These are phyloP conservation scores for Sardina pilchardus DNA, from an alignment of 2,113 vertebrate genomes.

Conservation along the genomic window DNA sequence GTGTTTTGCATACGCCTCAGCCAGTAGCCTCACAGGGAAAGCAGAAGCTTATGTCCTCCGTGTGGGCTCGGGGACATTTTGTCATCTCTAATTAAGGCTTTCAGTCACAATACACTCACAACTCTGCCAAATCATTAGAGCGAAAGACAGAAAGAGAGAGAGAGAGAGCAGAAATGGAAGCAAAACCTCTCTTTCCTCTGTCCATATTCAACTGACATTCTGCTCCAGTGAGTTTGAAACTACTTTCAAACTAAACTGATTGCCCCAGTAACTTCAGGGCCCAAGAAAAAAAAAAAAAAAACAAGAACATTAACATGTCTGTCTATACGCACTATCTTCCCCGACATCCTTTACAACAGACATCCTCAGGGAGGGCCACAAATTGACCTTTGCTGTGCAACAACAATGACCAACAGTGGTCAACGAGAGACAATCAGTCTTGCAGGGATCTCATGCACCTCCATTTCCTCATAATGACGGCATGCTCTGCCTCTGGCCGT, in stretches of 20 bases:
- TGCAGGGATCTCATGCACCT: slow-evolving; percentile 41
- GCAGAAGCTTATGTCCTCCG: not conserved
- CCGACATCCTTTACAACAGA: slow-evolving; percentile 10
- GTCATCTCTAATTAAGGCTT: slow-evolving; percentile 2
- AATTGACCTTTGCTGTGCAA: slow-evolving; percentile 31
- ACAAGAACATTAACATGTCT: not conserved
- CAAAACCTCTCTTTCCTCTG: not conserved
- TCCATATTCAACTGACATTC: slow-evolving; percentile 5
- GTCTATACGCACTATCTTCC: not conserved
- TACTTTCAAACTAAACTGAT: not conserved
- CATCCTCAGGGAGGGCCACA: slow-evolving; percentile 22
- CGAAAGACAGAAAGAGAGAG: slow-evolving; percentile 19
- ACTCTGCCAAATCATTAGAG: slow-evolving; percentile 38
- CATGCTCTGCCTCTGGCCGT: not conserved
- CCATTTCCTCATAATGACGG: slow-evolving; percentile 59
- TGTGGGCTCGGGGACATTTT: not conserved
- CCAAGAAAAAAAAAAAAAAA: not conserved
- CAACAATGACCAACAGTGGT: slow-evolving; percentile 35
- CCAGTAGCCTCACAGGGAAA: not conserved
- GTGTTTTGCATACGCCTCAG: not conserved
- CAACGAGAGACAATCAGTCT: slow-evolving; percentile 53
- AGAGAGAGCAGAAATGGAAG: not conserved
- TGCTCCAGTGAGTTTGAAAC: not conserved
- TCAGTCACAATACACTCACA: not conserved
- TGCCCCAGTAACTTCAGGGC: not conserved